These are phyloP conservation scores for Gymnocephalus cernua DNA, from an alignment of 2,113 vertebrate species.

Conservation along the genomic window DNA sequence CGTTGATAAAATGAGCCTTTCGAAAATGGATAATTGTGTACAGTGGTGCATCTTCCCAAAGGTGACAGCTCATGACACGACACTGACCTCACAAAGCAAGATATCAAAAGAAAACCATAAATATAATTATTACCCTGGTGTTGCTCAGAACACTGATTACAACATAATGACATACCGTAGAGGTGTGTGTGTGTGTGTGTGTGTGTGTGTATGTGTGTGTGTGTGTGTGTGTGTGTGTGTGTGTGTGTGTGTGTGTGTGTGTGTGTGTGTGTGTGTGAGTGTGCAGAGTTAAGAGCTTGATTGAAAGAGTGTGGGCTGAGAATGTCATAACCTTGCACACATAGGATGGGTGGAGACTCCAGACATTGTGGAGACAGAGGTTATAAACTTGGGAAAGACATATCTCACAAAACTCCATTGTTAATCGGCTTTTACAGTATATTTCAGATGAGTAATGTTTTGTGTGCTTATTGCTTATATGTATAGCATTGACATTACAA, in stretches of 20 bases:
- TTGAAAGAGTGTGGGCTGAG: slow-evolving; percentile 65
- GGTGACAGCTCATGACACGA: slow-evolving; percentile 39
- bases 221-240: slow-evolving; percentile 40
- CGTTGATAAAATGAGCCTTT: background rate
- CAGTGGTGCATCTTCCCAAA: background rate
- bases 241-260: slow-evolving; percentile 45
- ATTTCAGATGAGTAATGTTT: slow-evolving; percentile 64
- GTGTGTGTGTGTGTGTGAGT: slow-evolving; percentile 44
- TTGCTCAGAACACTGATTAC: slow-evolving; percentile 40
- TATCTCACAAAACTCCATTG: slow-evolving; percentile 58
- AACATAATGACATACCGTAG: slow-evolving; percentile 39
- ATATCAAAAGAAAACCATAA: slow-evolving; percentile 46
- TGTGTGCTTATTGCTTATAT: background rate
- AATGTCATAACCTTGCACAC: slow-evolving; percentile 72
- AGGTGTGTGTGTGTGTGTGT: slow-evolving; percentile 50
- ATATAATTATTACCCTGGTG: slow-evolving; percentile 40
- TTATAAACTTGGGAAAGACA: slow-evolving; percentile 71
- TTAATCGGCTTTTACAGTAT: slow-evolving; percentile 33
- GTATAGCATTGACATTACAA: background rate
- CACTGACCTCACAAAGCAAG: slow-evolving; percentile 1
- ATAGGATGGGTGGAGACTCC: slow-evolving; percentile 73
- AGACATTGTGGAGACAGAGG: slow-evolving; percentile 80
- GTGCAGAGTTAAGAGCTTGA: slow-evolving; percentile 48
- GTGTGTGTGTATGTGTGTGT: too few species aligned
- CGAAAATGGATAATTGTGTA: background rate